Evolutionary conservation across 2,888 invertebrate species (phyloP).

Genomic region (Agrenia bidenticulata): DNA sequence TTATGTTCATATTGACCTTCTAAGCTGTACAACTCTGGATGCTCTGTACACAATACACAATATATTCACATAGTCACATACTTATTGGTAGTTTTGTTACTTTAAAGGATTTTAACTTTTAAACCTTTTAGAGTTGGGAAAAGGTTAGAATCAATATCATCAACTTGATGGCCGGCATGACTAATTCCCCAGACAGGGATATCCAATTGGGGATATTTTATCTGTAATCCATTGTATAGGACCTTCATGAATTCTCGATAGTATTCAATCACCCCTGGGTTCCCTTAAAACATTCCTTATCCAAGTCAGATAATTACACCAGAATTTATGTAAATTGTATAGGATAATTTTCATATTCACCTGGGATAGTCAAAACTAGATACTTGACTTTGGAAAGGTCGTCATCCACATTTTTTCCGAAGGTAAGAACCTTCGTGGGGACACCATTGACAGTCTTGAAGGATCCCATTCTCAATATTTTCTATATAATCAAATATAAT

Average conservation of each 20-base stretch:
- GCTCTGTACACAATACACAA: conserved; percentile 53
- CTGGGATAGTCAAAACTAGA: conserved; percentile 74
- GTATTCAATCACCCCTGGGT: conserved; percentile 82
- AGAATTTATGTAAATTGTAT: no score
- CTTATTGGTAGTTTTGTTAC: background rate
- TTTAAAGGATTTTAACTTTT: background rate
- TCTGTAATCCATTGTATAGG: conserved; percentile 63
- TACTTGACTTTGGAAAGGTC: conserved; percentile 62
- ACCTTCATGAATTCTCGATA: conserved; percentile 73
- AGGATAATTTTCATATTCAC: conserved; percentile 53
- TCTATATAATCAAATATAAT: no score
- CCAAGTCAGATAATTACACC: no score
- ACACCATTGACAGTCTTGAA: conserved; percentile 63
- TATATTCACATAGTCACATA: background rate
- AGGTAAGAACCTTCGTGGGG: conserved; percentile 71
- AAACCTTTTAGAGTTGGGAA: conserved; percentile 9
- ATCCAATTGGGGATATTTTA: conserved; percentile 55
- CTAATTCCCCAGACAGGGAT: conserved; percentile 79
- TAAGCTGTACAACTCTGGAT: conserved; percentile 69
- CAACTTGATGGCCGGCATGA: conserved; percentile 75
- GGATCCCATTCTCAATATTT: conserved; percentile 35
- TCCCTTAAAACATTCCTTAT: no score
- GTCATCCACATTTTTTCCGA: conserved; percentile 71
- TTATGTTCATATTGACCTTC: conserved; percentile 79
- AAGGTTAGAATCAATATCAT: conserved; percentile 6